Evolutionary conservation across 2,797 vertebrate species (phyloP), one percentile per base, ranked within the genome.

Genomic region (Anas bahamensis): DNA sequence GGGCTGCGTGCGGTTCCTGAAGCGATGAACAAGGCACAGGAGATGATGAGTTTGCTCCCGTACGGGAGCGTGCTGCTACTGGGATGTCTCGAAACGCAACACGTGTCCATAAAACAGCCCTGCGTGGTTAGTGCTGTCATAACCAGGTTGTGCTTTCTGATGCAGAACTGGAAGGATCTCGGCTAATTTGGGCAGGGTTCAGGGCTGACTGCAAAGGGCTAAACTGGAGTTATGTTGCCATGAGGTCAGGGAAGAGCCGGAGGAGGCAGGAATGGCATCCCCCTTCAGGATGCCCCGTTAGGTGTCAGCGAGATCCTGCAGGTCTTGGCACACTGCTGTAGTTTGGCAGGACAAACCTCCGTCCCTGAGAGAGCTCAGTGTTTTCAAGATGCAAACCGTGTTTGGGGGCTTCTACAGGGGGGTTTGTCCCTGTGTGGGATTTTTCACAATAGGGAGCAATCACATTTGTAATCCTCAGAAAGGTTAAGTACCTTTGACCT

Each of bases 401-500:
- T 16, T 22, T 26, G n/a, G 10, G 1, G 3, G 24, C 55, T 56
- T 63, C n/a, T 57, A 8, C 16, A 42, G 35, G 73, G 59, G 7
- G 53, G 88, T 89, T 95, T 89, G 85, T 93, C 53, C 14, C 31
- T 42, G 6, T 75, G 55, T 88, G 83, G 50, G 68, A 68, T 79
- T 95, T 93, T 79, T 79, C 77, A 65, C 64, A 70, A 68, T 33
- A 79, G 68, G 55, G 60, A 90, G 37, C 77, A 76, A 11, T 86
- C 61, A 16, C 82, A 73, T 95, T 81, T 92, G 79, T 84, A 88
- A 61, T 95, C 28, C 59, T 66, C 41, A 56, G 35, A 61, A 63
- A 83, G 89, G 90, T 95, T 82, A 85, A 63, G 64, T 89, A 70
- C 48, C 77, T 81, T 81, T 79, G 80, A 88, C 85, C 73, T 86